Base-by-base conservation (phyloP, 2,797 vertebrate species). In the Acridotheres tristis region DNA sequence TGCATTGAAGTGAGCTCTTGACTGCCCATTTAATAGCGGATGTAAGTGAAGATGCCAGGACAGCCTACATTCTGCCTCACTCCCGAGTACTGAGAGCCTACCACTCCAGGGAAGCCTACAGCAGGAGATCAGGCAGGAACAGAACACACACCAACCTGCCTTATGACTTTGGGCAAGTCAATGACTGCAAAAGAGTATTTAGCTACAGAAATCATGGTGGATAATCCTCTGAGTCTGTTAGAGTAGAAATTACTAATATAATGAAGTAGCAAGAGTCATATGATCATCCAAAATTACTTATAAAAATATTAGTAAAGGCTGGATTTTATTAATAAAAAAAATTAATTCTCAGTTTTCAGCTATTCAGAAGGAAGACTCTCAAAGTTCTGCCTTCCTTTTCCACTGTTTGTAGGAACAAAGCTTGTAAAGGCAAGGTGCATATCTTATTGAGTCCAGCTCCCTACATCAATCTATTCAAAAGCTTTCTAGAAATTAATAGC, bases 1-100 rank as follows among this genome's bases (percentile, higher is more conserved):
- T 1, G 38, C 32, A 23, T 0, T 55, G 40, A 83, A 55, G 23
- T 0, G 1, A 88, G 32, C 13, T 63, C 45, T 27, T 61, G 23
- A 40, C 48, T 27, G 34, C 6, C 34, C 32, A n/a, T 12, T 53
- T 15, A 76, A 51, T 25, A 73, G 26, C 0, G 10, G 16, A 25
- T n/a, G 5, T 32, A 75, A 65, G 32, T 10, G 32, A 78, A 43
- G 63, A 38, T 27, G 51, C 19, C 75, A 72, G 18, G 0, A 19
- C 55, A 93, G 67, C 59, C 34, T 17, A 30, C 8, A 63, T 4
- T 25, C 20, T 32, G 36, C 22, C 51, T 67, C 38, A 32, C 16
- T 21, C 67, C 3, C 22, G 30, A 23, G 29, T 6, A 61, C 53
- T 25, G 10, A 63, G 9, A 62, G 27, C 34, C 27, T 20, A 6